Base-by-base conservation (phyloP, 23 tunicate species). In the Corella eumyota region DNA sequence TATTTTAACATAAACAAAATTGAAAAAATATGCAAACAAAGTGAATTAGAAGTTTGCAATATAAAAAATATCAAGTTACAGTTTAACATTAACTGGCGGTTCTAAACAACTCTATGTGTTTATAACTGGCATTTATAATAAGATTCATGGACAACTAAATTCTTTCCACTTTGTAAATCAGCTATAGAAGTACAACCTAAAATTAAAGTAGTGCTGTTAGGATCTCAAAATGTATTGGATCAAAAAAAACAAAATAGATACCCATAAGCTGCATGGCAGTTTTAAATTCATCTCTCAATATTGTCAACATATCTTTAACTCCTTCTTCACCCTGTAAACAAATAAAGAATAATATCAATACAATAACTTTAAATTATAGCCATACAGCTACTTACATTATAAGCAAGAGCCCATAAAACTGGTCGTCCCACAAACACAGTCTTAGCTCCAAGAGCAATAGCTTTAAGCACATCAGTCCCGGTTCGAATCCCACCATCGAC, bases 371-470 rank as follows among this genome's bases (percentile, higher is more conserved):
- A n/a, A n/a, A n/a, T n/a, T n/a, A n/a, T n/a, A n/a, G n/a, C n/a
- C n/a, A n/a, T n/a, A n/a, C n/a, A n/a, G n/a, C n/a, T n/a, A 50
- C 66, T 59, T 29, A 79, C 93, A 34, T 73, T 72, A 55, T 63
- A 83, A 36, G 82, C 71, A 11, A 83, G 72, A 11, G 82, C 93
- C 93, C 93, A 83, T 30, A 83, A 28, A 1, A 67, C 66, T 15
- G 93, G 93, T 60, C 93, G 38, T 11, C 93, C 93, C 33, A 83
- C 54, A 37, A 83, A 83, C 29, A 83, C 93, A 15, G 93, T 82
- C 56, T 34, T 68, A 3, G 93, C 93, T 5, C 93, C 93, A 24
- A 83, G 66, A 30, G 93, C 93, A 45, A 83, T 34, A 17, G 93
- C 93, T 53, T 83, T 83, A 2, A 67, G 24, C 17, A 83, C 73